A percentile compares a stretch with the other conserved stretches of the same genome.
These are phyloP conservation scores for Plotosus lineatus DNA, from an alignment of 2,113 vertebrate species.

Conservation along the genomic window DNA sequence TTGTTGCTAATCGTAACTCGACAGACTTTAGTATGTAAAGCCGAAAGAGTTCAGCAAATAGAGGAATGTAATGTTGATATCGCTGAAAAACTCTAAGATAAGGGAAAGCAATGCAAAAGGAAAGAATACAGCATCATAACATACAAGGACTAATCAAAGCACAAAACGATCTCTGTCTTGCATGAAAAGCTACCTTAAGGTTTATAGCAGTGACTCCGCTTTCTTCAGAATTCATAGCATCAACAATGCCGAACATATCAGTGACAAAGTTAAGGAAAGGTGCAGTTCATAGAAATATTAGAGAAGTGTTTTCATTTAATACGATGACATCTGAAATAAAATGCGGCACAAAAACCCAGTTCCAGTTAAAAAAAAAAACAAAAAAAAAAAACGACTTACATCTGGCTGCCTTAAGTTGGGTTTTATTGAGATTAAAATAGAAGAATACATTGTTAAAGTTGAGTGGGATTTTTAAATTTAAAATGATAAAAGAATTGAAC, in stretches of 20 bases:
- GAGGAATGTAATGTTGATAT: neutral
- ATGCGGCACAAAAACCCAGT: neutral
- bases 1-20: neutral
- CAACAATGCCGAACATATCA: conserved; percentile 5
- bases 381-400: neutral
- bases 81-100: neutral
- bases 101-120: neutral
- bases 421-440: neutral
- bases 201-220: neutral
- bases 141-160: neutral
- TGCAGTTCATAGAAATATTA: neutral
- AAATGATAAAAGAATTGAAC: neutral
- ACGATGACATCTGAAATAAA: neutral
- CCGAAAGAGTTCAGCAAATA: neutral
- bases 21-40: neutral
- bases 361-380: neutral
- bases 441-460: neutral
- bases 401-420: neutral
- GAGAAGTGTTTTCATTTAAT: no score
- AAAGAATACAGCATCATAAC: neutral
- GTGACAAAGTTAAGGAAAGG: neutral
- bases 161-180: no score
- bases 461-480: neutral
- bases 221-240: neutral
- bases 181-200: neutral